A percentile compares a stretch with the other conserved stretches of the same genome.
Conservation (phyloP, 2,113 vertebrate species). For the Leptobrachium ailaonicum region DNA sequence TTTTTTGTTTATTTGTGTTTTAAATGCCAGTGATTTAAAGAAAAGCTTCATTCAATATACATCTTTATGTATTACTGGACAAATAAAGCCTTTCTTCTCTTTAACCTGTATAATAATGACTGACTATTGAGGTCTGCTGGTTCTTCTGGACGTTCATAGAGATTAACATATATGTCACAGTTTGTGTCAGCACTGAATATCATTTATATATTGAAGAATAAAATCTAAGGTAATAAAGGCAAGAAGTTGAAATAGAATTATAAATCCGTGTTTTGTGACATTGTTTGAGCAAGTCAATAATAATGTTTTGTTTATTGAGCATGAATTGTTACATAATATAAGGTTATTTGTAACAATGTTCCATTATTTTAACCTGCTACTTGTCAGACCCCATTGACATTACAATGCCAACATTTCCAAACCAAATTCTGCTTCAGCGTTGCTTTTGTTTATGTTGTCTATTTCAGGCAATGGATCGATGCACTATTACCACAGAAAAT, state of each 20-base stretch:
- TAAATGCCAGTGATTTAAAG: no score
- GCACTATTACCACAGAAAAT: slow-evolving; percentile 47
- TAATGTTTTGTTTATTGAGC: slow-evolving; percentile 28
- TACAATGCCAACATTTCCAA: slow-evolving; percentile 41
- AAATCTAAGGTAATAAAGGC: slow-evolving; percentile 1
- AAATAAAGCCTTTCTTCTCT: no score
- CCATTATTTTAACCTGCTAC: slow-evolving; percentile 26
- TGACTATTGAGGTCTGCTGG: no score
- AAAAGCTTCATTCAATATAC: no score
- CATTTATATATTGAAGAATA: not conserved
- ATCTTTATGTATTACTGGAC: no score
- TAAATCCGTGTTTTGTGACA: not conserved
- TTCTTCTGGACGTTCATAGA: no score
- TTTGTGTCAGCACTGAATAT: no score
- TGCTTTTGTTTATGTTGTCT: slow-evolving; percentile 35
- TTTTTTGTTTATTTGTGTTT: no score
- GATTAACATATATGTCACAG: no score
- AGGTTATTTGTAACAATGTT: slow-evolving; percentile 37
- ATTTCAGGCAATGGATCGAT: slow-evolving; percentile 49
- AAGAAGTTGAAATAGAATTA: not conserved
- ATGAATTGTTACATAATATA: slow-evolving; percentile 3
- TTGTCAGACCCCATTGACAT: slow-evolving; percentile 45
- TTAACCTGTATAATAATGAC: no score
- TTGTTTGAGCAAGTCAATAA: slow-evolving; percentile 36
- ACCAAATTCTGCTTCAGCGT: slow-evolving; percentile 39